These are phyloP conservation scores for Gopherus evgoodei DNA, from an alignment of 2,113 vertebrate species.

Conservation along the genomic window DNA sequence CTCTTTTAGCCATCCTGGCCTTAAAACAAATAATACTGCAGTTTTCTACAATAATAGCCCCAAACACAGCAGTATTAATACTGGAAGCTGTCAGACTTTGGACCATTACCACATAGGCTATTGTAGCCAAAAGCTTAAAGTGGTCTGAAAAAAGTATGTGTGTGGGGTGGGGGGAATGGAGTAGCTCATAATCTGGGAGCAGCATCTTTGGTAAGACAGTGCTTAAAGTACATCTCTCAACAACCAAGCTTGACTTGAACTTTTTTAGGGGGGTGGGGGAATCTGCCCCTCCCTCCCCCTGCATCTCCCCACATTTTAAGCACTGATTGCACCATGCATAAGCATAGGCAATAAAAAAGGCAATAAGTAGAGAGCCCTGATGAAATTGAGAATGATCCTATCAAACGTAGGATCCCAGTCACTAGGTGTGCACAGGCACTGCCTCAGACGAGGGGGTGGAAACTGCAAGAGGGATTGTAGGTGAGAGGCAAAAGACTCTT, in stretches of 20 bases:
- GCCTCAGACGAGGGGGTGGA: not conserved
- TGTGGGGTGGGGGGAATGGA: no score
- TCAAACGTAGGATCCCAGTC: fast-evolving
- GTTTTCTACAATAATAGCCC: not conserved
- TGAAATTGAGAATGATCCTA: not conserved
- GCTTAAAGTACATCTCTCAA: not conserved
- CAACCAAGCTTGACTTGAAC: not conserved
- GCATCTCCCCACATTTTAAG: not conserved
- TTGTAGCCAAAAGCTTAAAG: not conserved
- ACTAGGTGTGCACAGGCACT: not conserved
- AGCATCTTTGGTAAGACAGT: not conserved
- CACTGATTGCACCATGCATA: not conserved
- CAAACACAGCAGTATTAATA: not conserved
- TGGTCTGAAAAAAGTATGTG: no score
- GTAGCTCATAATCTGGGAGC: not conserved
- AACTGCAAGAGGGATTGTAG: not conserved
- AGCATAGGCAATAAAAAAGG: not conserved
- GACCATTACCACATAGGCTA: not conserved
- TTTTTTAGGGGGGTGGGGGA: not conserved
- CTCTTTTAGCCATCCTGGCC: not conserved
- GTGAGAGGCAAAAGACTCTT: not conserved
- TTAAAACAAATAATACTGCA: not conserved
- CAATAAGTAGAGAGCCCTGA: not conserved
- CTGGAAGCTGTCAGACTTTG: not conserved
- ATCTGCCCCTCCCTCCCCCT: no score